Evolutionary conservation across 2,113 vertebrate genomes (phyloP).

Genomic region (Neolamprologus ventralis): DNA sequence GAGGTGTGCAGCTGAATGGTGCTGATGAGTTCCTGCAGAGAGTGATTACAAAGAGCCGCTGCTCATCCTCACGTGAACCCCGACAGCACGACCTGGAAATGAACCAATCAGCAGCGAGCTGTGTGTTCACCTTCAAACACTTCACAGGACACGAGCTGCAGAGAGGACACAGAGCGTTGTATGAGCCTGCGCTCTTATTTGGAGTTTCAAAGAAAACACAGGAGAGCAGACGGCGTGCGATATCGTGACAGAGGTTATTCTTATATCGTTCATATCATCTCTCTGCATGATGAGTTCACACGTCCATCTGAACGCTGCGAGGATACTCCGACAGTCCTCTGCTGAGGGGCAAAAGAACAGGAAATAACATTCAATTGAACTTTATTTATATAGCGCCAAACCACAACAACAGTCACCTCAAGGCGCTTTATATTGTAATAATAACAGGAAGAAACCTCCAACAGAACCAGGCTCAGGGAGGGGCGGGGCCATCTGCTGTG

Average conservation of each 20-base stretch:
- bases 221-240: neutral
- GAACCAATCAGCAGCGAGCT: neutral
- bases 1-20: neutral
- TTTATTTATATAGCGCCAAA: neutral
- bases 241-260: neutral
- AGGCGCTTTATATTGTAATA: neutral
- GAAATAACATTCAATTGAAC: neutral
- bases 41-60: neutral
- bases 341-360: neutral
- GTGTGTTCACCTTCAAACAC: neutral
- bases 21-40: neutral
- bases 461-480: neutral
- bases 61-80: neutral
- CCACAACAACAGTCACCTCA: neutral
- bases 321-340: neutral
- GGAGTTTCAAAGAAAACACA: neutral
- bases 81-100: neutral
- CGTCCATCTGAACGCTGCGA: neutral
- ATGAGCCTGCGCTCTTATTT: neutral
- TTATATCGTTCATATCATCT: neutral
- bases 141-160: neutral
- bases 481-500: neutral
- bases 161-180: neutral
- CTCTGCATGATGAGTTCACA: neutral
- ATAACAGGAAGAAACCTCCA: neutral